phyloP scores from a whole-genome alignment of 2,113 vertebrate species.

The Melanostigma gelatinosum region DNA sequence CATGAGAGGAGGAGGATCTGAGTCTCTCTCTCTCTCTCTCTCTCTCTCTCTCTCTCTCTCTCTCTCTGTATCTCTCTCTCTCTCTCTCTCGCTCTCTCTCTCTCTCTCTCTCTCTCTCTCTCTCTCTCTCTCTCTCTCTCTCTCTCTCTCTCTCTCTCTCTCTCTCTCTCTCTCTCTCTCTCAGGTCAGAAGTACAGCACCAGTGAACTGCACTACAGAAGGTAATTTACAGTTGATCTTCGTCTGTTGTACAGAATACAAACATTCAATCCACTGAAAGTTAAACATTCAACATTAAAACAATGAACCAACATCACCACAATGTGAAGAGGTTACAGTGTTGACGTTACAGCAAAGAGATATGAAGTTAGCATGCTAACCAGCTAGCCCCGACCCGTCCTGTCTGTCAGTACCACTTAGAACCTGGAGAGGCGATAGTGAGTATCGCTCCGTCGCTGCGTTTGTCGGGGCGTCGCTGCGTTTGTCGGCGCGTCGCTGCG shows the following conservation, averaged over 20 bases:
- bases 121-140: too few species aligned
- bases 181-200: constrained; percentile 76
- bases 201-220: constrained; percentile 62
- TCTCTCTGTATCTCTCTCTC: background rate
- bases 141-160: background rate
- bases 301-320: too few species aligned
- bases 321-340: too few species aligned
- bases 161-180: background rate
- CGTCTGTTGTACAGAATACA: background rate
- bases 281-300: background rate
- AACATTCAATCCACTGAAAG: background rate
- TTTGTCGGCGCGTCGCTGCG: too few species aligned
- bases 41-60: background rate
- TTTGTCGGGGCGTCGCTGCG: too few species aligned
- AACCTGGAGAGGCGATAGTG: too few species aligned
- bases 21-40: background rate
- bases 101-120: background rate
- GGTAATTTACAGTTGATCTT: constrained; percentile 62
- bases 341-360: too few species aligned
- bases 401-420: too few species aligned
- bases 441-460: too few species aligned
- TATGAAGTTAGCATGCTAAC: too few species aligned
- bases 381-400: too few species aligned
- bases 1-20: background rate
- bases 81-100: background rate